Base-by-base conservation (phyloP, 2,113 vertebrate species). In the Nymphicus hollandicus region DNA sequence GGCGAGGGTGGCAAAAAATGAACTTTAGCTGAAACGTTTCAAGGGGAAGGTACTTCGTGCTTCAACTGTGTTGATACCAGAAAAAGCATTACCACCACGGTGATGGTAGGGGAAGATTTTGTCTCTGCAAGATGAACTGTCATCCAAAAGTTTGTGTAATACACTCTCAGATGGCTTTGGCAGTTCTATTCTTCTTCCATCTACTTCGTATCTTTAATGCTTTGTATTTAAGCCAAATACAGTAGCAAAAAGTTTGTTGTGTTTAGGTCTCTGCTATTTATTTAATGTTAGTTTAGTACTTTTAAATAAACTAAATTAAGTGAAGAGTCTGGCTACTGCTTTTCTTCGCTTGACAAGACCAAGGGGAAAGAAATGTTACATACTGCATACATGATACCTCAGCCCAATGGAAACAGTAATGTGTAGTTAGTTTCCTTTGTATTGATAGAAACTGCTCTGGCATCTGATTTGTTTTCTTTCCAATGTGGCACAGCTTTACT, bases 1-100 rank as follows among this genome's bases (percentile, higher is more conserved):
- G 95, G 96, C 89, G 74, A 99, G 96, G 88, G 95, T 98, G 78
- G 89, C 98, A 65, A 97, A 98, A 70, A 97, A 69, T 39, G 96
- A 95, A 89, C 95, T 95, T 82, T 94, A 93, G 93, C 87, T 82
- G 81, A 82, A 68, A 71, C 50, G 13, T 93, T 61, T 84, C 95
- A 90, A 93, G 88, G 89, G 96, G 89, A 98, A 92, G 50, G 50
- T 78, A 55, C n/a, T 55, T 68, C 82, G 69, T 39, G 60, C 47
- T 90, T 81, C 47, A 44, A 2, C 23, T 65, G 39, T 50, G 4
- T 86, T 28, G 70, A 87, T 70, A 58, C 41, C 70, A 80, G 49
- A 69, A 84, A 86, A 49, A 93, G 56, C 69, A 64, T 74, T 55
- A 33, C 60, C 91, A 72, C 82, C 80, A 39, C 69, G 3, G 22